These are phyloP conservation scores for Matsumyia berberina DNA, from an alignment of 2,888 invertebrate species.

Conservation along the genomic window DNA sequence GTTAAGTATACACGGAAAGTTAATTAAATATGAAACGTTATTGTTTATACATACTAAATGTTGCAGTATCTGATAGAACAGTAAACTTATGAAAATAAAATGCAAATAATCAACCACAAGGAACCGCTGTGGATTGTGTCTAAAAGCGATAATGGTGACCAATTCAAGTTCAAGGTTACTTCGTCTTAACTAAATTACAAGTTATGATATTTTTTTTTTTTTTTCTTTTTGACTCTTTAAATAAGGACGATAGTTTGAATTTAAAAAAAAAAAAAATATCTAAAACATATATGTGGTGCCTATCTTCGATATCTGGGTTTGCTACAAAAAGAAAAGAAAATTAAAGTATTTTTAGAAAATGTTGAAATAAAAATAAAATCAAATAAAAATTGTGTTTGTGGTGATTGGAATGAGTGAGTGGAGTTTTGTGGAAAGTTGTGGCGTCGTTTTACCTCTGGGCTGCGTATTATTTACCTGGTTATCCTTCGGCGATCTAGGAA, in stretches of 20 bases:
- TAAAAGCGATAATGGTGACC: conserved; percentile 62
- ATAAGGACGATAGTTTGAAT: conserved; percentile 58
- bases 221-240: conserved; percentile 39
- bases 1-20: conserved; percentile 38
- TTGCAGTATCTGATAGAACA: conserved; percentile 57
- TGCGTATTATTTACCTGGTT: conserved; percentile 90
- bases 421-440: conserved; percentile 32
- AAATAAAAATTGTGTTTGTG: conserved; percentile 63
- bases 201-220: conserved; percentile 27
- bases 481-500: conserved; percentile 96
- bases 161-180: conserved; percentile 60
- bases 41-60: conserved; percentile 51
- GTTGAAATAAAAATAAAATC: conserved; percentile 60
- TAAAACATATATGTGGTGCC: conserved; percentile 69
- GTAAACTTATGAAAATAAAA: conserved; percentile 64
- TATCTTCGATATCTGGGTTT: conserved; percentile 78
- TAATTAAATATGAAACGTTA: conserved; percentile 44
- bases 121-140: conserved; percentile 45
- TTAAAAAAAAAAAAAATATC: conserved; percentile 67
- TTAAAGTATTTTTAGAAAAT: conserved; percentile 76
- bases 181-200: conserved; percentile 64
- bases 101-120: conserved; percentile 62
- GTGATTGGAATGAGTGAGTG: conserved; percentile 45
- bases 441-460: conserved; percentile 21
- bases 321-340: conserved; percentile 78